Evolutionary conservation across 2,888 invertebrate genomes (phyloP).

Genomic region (Petrolisthes manimaculis): DNA sequence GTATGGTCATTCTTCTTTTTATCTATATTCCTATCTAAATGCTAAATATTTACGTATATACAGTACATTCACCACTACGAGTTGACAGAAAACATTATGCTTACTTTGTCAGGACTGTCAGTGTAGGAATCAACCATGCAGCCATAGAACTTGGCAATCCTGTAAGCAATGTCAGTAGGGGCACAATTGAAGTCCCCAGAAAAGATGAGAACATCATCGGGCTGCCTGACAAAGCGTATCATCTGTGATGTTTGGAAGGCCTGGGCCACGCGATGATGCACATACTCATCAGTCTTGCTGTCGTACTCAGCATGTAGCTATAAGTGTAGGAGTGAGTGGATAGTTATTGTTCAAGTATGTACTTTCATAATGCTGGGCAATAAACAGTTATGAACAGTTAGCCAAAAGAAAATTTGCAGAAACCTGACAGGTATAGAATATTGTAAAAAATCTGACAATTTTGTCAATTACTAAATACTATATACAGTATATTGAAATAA

Average conservation of each 20-base stretch:
- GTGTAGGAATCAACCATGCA: conserved; percentile 68
- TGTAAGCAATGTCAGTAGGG: conserved; percentile 85
- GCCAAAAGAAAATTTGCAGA: too few species aligned
- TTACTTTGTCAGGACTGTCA: conserved; percentile 60
- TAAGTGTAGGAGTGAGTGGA: background rate
- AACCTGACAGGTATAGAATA: too few species aligned
- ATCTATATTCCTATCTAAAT: too few species aligned
- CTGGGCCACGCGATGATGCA: conserved; percentile 91
- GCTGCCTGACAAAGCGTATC: conserved; percentile 78
- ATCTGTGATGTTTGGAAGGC: conserved; percentile 80
- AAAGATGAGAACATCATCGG: conserved; percentile 85
- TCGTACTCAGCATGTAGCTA: conserved; percentile 65
- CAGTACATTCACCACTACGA: background rate
- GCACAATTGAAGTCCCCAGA: conserved; percentile 96
- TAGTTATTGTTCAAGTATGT: too few species aligned
- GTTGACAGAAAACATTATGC: background rate
- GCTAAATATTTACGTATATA: too few species aligned
- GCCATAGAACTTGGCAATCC: conserved; percentile 76
- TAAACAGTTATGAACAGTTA: too few species aligned
- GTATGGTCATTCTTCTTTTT: too few species aligned
- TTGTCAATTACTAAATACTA: too few species aligned
- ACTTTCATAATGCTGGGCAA: too few species aligned
- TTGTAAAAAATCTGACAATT: too few species aligned
- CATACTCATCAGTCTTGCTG: conserved; percentile 82
- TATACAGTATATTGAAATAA: too few species aligned